Evolutionary conservation across 2,113 vertebrate species (phyloP), one percentile per base, ranked within the genome.

Genomic region (Oreochromis aureus): DNA sequence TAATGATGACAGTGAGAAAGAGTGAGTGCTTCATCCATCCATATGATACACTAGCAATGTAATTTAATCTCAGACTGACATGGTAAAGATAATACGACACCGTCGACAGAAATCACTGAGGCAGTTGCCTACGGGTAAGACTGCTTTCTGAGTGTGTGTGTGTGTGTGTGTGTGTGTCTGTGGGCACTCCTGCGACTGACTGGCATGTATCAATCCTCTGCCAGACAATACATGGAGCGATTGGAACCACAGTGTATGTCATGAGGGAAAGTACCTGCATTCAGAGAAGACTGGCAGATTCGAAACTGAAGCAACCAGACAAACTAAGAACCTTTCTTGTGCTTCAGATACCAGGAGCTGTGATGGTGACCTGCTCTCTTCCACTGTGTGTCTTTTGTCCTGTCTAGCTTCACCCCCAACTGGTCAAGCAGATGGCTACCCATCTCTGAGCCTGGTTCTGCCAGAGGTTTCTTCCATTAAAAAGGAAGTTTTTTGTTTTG

Each of bases 201-300:
- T 51, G 27, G 22, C 22, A 22, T 32, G 24, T 51, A 51, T 78
- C 18, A 78, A 13, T 32, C 27, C 46, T 53, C 27, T 78, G 46
- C 46, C 46, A 78, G 46, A 78, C 27, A 32, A 7, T 51, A 78
- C 46, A 78, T 32, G 15, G 71, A 48, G 24, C 22, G 2, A 27
- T 46, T 87, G 81, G 78, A 84, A 79, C 46, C 69, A 66, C 53
- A 63, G 81, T 66, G 63, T 90, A 76, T 85, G 85, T 88, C 93
- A 89, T 87, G 73, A 88, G 87, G 91, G 89, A 44, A 82, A 82
- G 86, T 69, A 76, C 79, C 30, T 56, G 63, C 56, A 86, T 76
- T 56, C 66, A 82, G 82, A 87, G 71, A 82, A 51, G 79, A 85
- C 54, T 81, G 34, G 84, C 56, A 22, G 59, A 32, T 66, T 84